Base-by-base conservation (phyloP, 2,888 invertebrate genomes). In the Teleiodes luculella region DNA sequence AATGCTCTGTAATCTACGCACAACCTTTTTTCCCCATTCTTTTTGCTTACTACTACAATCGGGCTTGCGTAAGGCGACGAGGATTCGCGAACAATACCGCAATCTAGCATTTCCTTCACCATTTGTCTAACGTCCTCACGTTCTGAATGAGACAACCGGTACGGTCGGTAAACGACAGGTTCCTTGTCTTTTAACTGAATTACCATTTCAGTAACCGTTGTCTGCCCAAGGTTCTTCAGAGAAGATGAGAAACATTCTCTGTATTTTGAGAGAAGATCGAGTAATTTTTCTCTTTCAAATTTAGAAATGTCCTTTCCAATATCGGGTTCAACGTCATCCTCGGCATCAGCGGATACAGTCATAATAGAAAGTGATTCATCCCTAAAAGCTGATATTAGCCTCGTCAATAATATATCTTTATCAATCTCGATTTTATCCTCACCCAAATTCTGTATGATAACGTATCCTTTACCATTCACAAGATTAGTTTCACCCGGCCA, bases 51-150 rank as follows among this genome's bases (percentile, higher is more conserved):
- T 6, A 66, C 30, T 1, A 64, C 50, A 13, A 66, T 61, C 0
- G 67, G 64, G 36, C 63, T 64, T 1, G 67, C 67, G 49, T 64
- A 65, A 5, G 60, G 53, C 0, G 64, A 67, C 10, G 31, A 39
- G 0, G 63, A 66, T 35, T 64, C 63, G 7, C 57, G 35, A 16
- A 64, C 47, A 16, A 65, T 65, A 7, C 53, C 58, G 16, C 11
- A 13, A 6, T 63, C 57, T 0, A 60, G 2, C 60, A 63, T 58
- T 28, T 62, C 60, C 28, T 62, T 33, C 1, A 63, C 55, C 60
- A 66, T 1, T 59, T 24, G 18, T 63, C 59, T 0, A 58, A 48
- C 48, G 11, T 35, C 3, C 20, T 18, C n/a, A 1, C 35, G 16
- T 35, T 48, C 48, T 1, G 35, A n/a, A n/a, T 35, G 20, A 3